Evolutionary conservation across 2,888 invertebrate species (phyloP), one percentile per base, ranked within the genome.

Genomic region (Biston betularia): DNA sequence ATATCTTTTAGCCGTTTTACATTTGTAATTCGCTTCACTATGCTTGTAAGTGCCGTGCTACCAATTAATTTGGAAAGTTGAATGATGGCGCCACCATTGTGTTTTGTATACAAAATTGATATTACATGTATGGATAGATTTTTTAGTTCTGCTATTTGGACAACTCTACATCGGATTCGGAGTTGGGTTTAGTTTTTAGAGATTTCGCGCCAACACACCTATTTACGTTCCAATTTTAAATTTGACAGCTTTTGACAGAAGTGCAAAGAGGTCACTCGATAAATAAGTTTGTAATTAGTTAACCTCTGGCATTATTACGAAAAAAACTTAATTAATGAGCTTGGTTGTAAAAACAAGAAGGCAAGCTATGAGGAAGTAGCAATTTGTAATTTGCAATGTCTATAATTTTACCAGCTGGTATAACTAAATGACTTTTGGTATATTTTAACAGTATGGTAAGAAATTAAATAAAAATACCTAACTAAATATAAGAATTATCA

Each of bases 21-120:
- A 85, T 81, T 85, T 77, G 79, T 74, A 78, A 88, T 88, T 87
- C 79, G 89, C 86, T 86, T 79, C 77, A 84, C 79, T 78, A 78
- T 57, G 42, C 45, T 65, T 53, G 33, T 44, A 59, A 65, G 66
- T 46, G 6, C 7, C 7, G 7, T 24, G 24, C 34, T 10, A 54
- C 54, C 1, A 15, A 11, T 4, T 53, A 11, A 10, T 10, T 11
- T 40, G 1, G 6, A 53, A 8, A 34, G 14, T 40, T 6, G 6
- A 24, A 24, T 7, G 24, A 24, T 1, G n/a, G 35, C 7, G 54
- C 54, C 42, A 40, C 40, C 3, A 40, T 6, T 10, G 40, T 11
- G 11, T 15, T 24, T 8, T 50, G 12, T 8, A 6, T 3, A 34
- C 11, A 35, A 14, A 9, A 8, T 9, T 1, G 4, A n/a, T n/a